A percentile compares a stretch with the other conserved stretches of the same genome.
phyloP scores from a whole-genome alignment of 2,797 vertebrate species.

The Pangasius djambal region DNA sequence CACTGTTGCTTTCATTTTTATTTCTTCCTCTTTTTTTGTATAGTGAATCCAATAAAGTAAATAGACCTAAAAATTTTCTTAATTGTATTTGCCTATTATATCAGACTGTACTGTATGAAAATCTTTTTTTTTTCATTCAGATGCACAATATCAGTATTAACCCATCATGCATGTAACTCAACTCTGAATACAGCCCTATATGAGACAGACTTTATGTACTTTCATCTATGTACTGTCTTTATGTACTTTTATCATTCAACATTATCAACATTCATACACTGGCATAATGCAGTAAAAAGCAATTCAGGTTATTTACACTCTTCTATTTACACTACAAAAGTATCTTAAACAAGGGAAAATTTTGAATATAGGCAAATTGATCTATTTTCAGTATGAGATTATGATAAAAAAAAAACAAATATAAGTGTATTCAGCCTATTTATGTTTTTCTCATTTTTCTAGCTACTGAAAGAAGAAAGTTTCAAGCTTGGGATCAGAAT shows the following conservation, averaged over 20 bases:
- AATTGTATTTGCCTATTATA: not conserved
- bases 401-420: not conserved
- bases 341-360: not conserved
- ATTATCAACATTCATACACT: too few relatives aligned
- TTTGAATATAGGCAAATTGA: not conserved
- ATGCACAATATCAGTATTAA: not conserved
- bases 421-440: not conserved
- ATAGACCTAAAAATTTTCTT: not conserved
- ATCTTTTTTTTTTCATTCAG: not conserved
- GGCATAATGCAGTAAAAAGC: too few relatives aligned
- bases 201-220: not conserved
- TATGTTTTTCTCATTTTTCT: not conserved
- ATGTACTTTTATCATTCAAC: too few relatives aligned
- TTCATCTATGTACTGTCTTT: not conserved
- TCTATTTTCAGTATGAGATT: not conserved
- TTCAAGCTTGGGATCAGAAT: not conserved
- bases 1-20: not conserved
- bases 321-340: not conserved
- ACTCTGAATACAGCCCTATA: not conserved
- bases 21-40: not conserved
- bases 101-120: not conserved
- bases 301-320: too few relatives aligned
- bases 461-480: too few relatives aligned
- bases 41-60: not conserved
- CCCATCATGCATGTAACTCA: not conserved